phyloP scores from a whole-genome alignment of 1,140 invertebrate species.

The Trichomalopsis sarcophagae region DNA sequence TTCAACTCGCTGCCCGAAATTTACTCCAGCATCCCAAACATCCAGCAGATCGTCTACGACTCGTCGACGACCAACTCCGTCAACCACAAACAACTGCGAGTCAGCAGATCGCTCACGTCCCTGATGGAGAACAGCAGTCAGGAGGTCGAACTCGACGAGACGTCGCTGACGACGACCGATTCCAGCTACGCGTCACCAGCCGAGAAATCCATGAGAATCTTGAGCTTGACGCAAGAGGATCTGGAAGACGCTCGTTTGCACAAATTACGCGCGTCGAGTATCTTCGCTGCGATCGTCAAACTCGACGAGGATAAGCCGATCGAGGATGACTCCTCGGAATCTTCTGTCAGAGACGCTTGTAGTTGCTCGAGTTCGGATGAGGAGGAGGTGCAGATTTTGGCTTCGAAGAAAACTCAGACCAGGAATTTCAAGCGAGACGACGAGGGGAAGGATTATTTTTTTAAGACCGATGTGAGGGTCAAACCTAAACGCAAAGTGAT shows the following conservation, averaged over 20 bases:
- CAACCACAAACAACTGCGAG: not conserved
- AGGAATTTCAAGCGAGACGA: not conserved
- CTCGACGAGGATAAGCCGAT: not conserved
- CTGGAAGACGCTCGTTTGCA: slow-evolving; percentile 45
- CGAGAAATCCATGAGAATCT: slow-evolving; percentile 59
- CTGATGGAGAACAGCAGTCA: slow-evolving; percentile 46
- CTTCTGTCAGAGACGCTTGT: not conserved
- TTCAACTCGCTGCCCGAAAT: not conserved
- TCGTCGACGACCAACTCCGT: not conserved
- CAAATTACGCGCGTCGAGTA: not conserved
- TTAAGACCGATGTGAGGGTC: too few species aligned
- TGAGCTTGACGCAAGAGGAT: slow-evolving; percentile 56
- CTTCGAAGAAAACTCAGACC: not conserved
- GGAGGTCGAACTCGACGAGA: slow-evolving; percentile 37
- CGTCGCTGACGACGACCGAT: not conserved
- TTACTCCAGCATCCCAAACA: slow-evolving; percentile 18
- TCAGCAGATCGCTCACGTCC: slow-evolving; percentile 38
- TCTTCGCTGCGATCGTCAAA: not conserved
- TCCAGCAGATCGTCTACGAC: slow-evolving; percentile 8
- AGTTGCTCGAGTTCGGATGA: slow-evolving; percentile 17
- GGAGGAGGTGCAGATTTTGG: not conserved
- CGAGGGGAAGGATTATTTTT: not conserved
- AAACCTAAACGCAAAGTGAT: not conserved
- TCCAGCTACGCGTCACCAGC: slow-evolving; percentile 45
- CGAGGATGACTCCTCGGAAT: not conserved